Base-by-base conservation (phyloP, 2,797 vertebrate genomes). In the Perdix hodgsoniae region DNA sequence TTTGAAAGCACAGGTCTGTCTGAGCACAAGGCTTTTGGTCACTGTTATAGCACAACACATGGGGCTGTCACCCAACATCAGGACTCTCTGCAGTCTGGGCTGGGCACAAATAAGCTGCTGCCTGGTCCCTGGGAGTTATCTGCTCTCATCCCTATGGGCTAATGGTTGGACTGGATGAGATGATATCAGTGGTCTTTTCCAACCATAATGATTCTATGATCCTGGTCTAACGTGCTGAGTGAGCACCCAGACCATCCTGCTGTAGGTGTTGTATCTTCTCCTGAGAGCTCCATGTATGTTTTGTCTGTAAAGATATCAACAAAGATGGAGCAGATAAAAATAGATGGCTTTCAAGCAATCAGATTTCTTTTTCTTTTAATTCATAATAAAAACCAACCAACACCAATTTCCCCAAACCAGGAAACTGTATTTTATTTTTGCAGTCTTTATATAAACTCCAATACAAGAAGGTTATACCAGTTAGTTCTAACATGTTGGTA, bases 31-130 rank as follows among this genome's bases (percentile, higher is more conserved):
- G 17, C 13, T 17, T 40, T 65, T n/a, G 60, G 40, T 57, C 23
- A 17, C 13, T 6, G 39, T 76, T 39, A 3, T 71, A 71, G 44
- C 23, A 10, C 18, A 33, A 42, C 42, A 60, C 16, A 3, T 1
- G 14, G 21, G 29, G 21, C 15, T 0, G 2, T 2, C 11, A 42
- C 13, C 37, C 27, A 10, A 18, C 33, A 23, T 14, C 56, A 23
- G 13, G 33, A 12, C 35, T 61, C 1, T 3, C 35, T 72, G 66
- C 63, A 74, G 71, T n/a, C 16, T 11, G 19, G n/a, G 12, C 29
- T 56, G 54, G 54, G 54, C 54, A 12, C 17, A n/a, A 7, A 19
- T n/a, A 21, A 56, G 31, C 17, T 56, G 54, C 54, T 56, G 18
- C 18, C 31, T 31, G 54, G 27, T 10, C 16, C 27, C 16, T 29